Base-by-base conservation (phyloP, 2,888 invertebrate genomes). In the Mechanitis messenoides region DNA sequence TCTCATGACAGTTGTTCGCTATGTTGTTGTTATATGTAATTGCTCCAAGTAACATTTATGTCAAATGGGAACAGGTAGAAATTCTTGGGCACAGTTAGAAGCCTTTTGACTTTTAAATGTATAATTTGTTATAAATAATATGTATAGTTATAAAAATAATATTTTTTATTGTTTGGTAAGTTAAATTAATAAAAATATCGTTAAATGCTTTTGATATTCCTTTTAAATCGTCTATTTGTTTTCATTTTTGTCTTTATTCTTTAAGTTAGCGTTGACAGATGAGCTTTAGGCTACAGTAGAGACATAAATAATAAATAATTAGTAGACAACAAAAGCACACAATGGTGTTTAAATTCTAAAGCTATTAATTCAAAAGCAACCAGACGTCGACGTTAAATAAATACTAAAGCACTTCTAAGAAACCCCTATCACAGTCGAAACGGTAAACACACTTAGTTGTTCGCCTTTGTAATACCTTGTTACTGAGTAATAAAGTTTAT, bases 291-390 rank as follows among this genome's bases (percentile, higher is more conserved):
- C 12, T 31, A 33, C 54, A 45, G 45, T 28, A 42, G 56, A 59
- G 55, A 31, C 47, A 42, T 38, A 45, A 56, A 60, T 56, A 33
- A 50, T 56, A 50, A 33, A 45, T 31, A 38, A 47, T 42, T 53
- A 45, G 50, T 11, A 50, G 7, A 31, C 42, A 42, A 42, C 42
- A 50, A 50, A 38, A 59, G 38, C 45, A 55, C 38, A 53, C 61
- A 57, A 59, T 47, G 59, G 33, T 56, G 47, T 56, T 62, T 62
- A 63, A 62, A 67, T 63, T 61, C 71, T 69, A 73, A 71, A 69
- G 74, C 77, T 78, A 79, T 80, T 79, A 79, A 78, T 81, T 79
- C 69, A 76, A 78, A 75, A 79, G 74, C 71, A 69, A 68, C 68
- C 64, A 73, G 74, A 75, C 72, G 71, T 45, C 59, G 71, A 64